Conservation (phyloP, 2,113 vertebrate species). For the Hippopotamus amphibius region DNA sequence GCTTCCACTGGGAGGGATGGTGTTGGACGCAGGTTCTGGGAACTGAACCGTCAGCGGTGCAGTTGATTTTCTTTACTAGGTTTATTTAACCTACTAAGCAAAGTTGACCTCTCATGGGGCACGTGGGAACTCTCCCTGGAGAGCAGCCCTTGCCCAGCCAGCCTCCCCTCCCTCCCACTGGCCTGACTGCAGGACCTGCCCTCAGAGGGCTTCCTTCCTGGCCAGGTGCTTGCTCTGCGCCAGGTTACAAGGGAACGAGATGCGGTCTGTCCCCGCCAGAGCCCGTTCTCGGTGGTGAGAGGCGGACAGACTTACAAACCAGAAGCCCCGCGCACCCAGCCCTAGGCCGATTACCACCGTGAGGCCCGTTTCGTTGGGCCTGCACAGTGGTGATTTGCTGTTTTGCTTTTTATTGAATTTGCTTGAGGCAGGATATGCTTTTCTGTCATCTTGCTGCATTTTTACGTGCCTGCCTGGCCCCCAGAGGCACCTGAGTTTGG, state of each 20-base stretch:
- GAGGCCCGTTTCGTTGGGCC: neutral
- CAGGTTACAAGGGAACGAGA: neutral
- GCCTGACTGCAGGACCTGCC: neutral
- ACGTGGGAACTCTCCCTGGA: neutral
- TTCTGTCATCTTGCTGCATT: neutral
- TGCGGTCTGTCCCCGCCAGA: neutral
- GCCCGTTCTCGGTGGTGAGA: accelerated
- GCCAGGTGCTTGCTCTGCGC: neutral
- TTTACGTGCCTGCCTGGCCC: neutral
- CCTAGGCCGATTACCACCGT: neutral
- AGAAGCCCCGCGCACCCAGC: neutral
- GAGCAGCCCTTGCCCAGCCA: neutral
- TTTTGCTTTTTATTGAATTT: neutral
- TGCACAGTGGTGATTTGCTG: neutral
- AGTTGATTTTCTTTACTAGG: neutral
- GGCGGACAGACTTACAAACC: neutral
- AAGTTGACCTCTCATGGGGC: neutral
- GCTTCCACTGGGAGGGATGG: neutral
- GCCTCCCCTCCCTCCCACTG: neutral
- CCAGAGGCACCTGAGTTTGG: neutral
- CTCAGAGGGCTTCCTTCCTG: neutral
- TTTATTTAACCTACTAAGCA: neutral
- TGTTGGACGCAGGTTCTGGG: neutral
- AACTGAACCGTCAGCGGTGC: neutral
- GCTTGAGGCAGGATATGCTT: neutral